These are phyloP conservation scores for Phenganax subtilis DNA, from an alignment of 92 coral and sea anemone genomes.

Conservation along the genomic window DNA sequence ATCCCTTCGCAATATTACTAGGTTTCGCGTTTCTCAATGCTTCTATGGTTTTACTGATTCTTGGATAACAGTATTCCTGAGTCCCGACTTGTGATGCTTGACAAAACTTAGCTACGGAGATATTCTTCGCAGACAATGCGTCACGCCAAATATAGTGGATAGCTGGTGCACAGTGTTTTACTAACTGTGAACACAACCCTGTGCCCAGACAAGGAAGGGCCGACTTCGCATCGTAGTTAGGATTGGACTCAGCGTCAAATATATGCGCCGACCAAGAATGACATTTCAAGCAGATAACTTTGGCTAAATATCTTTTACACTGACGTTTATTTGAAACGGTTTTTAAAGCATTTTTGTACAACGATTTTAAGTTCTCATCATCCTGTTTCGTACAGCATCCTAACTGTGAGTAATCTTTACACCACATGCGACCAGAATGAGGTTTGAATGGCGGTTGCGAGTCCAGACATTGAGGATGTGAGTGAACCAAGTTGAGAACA, in stretches of 20 bases:
- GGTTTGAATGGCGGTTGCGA: slow-evolving; percentile 73
- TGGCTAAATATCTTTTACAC: slow-evolving; percentile 60
- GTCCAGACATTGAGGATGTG: slow-evolving; percentile 92
- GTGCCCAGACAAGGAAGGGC: slow-evolving; percentile 80
- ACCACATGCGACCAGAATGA: slow-evolving; percentile 46
- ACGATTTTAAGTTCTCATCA: slow-evolving; percentile 47
- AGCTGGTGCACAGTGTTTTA: slow-evolving; percentile 52
- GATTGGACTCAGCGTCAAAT: slow-evolving; percentile 77
- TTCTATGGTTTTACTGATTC: slow-evolving; percentile 49
- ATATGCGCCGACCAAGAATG: slow-evolving; percentile 91
- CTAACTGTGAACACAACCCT: slow-evolving; percentile 51
- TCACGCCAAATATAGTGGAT: slow-evolving; percentile 43
- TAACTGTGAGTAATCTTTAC: slow-evolving; percentile 58
- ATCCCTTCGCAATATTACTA: slow-evolving; percentile 7
- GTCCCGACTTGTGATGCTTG: slow-evolving; percentile 41
- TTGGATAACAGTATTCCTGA: slow-evolving; percentile 71
- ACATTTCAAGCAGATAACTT: slow-evolving; percentile 74
- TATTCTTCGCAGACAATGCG: slow-evolving; percentile 8
- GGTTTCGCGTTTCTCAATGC: not conserved
- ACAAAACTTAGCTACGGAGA: slow-evolving; percentile 48
- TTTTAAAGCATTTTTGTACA: slow-evolving; percentile 39
- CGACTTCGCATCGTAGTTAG: slow-evolving; percentile 47
- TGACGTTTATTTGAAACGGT: slow-evolving; percentile 39
- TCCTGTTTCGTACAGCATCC: slow-evolving; percentile 75
- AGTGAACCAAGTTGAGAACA: not conserved